Evolutionary conservation across 2,888 invertebrate species (phyloP).

Genomic region (Pyrrhosoma nymphula): DNA sequence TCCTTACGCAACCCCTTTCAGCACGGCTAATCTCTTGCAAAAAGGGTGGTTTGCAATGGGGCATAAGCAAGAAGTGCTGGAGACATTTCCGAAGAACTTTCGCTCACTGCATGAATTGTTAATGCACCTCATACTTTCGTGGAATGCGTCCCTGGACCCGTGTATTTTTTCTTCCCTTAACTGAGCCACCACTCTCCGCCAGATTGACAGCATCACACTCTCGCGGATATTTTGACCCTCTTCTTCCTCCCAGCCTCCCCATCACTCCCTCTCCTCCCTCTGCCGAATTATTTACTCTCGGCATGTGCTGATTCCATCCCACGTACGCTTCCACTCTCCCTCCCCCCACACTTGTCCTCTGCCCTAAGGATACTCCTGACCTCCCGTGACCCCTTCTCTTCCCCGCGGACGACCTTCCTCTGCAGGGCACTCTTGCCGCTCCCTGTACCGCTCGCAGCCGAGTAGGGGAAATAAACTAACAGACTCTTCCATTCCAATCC

Average conservation of each 20-base stretch:
- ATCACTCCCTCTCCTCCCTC: neutral
- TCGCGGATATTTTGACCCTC: too few relatives aligned
- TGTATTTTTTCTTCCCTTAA: neutral
- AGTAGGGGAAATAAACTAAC: neutral
- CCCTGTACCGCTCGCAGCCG: neutral
- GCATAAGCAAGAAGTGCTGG: too few relatives aligned
- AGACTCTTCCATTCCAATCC: neutral
- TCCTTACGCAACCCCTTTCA: too few relatives aligned
- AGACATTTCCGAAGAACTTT: too few relatives aligned
- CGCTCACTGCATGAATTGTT: too few relatives aligned
- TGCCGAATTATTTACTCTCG: neutral
- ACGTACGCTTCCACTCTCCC: neutral
- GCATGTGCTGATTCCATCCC: neutral
- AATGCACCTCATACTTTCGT: neutral
- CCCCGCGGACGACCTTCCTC: neutral
- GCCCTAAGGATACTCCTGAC: neutral
- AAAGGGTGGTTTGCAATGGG: too few relatives aligned
- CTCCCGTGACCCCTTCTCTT: neutral
- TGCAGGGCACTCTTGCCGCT: neutral
- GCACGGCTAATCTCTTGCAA: too few relatives aligned
- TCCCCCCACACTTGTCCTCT: neutral
- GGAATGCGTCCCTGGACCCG: neutral
- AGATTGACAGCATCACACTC: neutral
- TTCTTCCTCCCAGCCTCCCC: neutral
- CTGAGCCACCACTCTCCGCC: neutral